Conservation (phyloP, 2,888 invertebrate genomes). For the Hanleya hanleyi region DNA sequence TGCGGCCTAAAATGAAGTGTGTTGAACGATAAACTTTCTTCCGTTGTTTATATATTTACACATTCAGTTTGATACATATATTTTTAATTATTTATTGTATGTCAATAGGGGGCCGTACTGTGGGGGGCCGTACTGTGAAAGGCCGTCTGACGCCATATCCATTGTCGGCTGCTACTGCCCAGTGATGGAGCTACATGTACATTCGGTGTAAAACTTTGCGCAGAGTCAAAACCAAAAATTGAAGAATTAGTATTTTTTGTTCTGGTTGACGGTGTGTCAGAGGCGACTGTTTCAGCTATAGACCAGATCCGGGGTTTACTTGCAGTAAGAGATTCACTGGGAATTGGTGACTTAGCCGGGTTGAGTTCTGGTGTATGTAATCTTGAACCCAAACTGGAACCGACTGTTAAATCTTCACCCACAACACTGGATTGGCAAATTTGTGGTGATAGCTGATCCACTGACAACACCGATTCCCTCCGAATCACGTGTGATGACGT, state of each 20-base stretch:
- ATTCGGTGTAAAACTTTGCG: background rate
- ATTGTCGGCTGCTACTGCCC: background rate
- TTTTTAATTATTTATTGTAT: too few relatives aligned
- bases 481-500: background rate
- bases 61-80: too few relatives aligned
- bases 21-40: too few relatives aligned
- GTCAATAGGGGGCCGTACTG: too few relatives aligned
- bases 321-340: background rate
- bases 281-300: conserved; percentile 2
- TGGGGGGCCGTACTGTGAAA: background rate
- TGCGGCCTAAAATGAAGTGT: too few relatives aligned
- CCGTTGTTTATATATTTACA: too few relatives aligned
- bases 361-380: background rate
- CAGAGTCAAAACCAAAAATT: background rate
- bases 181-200: background rate
- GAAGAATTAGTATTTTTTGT: conserved; percentile 4
- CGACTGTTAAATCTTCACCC: background rate
- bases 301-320: conserved; percentile 6
- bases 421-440: background rate
- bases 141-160: conserved; percentile 4
- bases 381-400: background rate
- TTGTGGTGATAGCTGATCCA: background rate
- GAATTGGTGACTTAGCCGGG: background rate
- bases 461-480: background rate
- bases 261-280: background rate